Evolutionary conservation across 2,888 invertebrate genomes (phyloP).

Genomic region (Lochmaea crataegi): DNA sequence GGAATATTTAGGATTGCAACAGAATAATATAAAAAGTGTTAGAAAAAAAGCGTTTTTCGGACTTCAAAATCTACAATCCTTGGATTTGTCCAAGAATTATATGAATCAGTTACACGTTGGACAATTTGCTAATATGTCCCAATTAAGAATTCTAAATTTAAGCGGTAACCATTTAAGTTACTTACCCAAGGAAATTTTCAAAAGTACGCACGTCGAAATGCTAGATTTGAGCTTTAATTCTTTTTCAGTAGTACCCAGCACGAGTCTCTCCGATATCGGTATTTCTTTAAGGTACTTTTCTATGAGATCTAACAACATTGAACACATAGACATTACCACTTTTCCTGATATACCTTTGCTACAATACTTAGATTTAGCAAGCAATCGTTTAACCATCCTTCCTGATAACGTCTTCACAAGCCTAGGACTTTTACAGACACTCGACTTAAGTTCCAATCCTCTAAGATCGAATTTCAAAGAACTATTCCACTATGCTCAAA

Average conservation of each 20-base stretch:
- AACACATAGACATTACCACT: constrained; percentile 88
- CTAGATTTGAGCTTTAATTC: constrained; percentile 84
- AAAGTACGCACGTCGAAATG: constrained; percentile 82
- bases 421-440: constrained; percentile 79
- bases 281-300: constrained; percentile 83
- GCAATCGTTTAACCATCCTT: constrained; percentile 85
- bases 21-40: constrained; percentile 79
- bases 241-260: constrained; percentile 82
- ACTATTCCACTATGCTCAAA: constrained; percentile 86
- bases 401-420: constrained; percentile 91
- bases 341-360: constrained; percentile 86
- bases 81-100: constrained; percentile 84
- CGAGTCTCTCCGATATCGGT: constrained; percentile 82
- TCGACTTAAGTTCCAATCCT: constrained; percentile 85
- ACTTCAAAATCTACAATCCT: constrained; percentile 77
- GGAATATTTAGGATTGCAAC: constrained; percentile 79
- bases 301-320: constrained; percentile 82
- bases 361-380: constrained; percentile 80
- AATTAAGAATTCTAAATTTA: constrained; percentile 78
- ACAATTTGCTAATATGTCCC: constrained; percentile 82
- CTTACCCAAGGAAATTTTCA: constrained; percentile 81
- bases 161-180: constrained; percentile 79
- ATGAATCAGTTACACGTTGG: constrained; percentile 82
- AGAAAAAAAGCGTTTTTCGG: constrained; percentile 83
- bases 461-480: constrained; percentile 89